These are phyloP conservation scores for Corapipo altera DNA, from an alignment of 2,113 vertebrate species.

Conservation along the genomic window DNA sequence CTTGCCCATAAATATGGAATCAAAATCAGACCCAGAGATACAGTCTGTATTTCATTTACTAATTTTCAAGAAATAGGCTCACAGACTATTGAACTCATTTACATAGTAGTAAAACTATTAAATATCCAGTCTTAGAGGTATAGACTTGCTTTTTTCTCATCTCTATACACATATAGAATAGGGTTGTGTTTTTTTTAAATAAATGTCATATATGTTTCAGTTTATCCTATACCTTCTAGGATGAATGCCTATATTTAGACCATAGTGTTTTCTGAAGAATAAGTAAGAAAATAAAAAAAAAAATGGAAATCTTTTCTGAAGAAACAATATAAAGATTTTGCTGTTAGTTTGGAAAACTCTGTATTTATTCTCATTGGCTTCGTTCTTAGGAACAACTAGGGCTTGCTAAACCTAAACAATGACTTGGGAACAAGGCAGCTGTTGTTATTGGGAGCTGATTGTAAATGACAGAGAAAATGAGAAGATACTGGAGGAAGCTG, in stretches of 20 bases:
- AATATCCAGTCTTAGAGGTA: background rate
- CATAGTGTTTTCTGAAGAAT: background rate
- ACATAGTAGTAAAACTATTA: background rate
- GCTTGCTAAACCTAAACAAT: background rate
- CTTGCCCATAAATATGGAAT: background rate
- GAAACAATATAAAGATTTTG: background rate
- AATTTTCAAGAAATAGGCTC: slow-evolving; percentile 8
- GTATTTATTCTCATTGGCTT: background rate
- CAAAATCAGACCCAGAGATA: background rate
- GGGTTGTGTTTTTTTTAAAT: background rate
- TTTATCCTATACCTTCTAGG: background rate
- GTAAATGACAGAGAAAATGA: background rate
- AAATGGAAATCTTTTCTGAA: fast-evolving
- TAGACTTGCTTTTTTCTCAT: background rate
- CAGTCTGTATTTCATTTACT: background rate
- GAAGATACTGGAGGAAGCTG: background rate
- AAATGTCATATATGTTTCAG: background rate
- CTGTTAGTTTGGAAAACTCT: background rate
- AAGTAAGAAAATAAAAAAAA: background rate
- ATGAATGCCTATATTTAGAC: background rate
- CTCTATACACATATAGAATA: background rate
- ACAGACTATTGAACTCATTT: background rate
- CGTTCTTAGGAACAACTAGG: background rate
- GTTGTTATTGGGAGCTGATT: background rate
- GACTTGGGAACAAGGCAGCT: background rate